These are phyloP conservation scores for Alfaro cultratus DNA, from an alignment of 2,797 vertebrate species.

Conservation along the genomic window DNA sequence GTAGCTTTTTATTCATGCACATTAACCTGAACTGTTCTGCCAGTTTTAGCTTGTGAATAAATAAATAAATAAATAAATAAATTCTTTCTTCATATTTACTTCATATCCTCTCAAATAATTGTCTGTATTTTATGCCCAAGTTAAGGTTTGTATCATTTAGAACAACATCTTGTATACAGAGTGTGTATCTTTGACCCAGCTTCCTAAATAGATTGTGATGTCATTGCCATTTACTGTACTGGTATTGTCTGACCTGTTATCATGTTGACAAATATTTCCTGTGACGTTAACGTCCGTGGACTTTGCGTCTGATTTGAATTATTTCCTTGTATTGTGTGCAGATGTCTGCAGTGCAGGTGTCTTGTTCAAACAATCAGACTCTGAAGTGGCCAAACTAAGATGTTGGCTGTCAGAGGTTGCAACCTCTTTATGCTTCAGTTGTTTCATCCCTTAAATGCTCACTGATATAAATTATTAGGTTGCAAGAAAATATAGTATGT, in stretches of 20 bases:
- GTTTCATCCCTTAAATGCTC: constrained; percentile 25
- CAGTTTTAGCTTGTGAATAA: neutral
- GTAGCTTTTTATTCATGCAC: neutral
- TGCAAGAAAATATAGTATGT: constrained; percentile 6
- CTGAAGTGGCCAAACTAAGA: neutral
- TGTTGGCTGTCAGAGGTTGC: constrained; percentile 41
- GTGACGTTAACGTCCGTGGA: constrained; percentile 11
- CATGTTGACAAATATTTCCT: constrained; percentile 46
- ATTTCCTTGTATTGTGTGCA: constrained; percentile 15
- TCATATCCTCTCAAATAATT: neutral
- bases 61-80: no score
- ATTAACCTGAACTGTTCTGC: neutral
- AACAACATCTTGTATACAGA: neutral
- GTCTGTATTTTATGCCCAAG: neutral
- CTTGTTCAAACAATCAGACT: constrained; percentile 36
- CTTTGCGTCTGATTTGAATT: constrained; percentile 23
- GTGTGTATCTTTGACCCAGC: neutral
- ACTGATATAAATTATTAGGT: neutral
- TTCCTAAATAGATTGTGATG: neutral
- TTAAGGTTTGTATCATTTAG: neutral
- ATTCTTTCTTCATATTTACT: neutral
- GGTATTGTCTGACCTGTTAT: constrained; percentile 21
- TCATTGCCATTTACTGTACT: neutral
- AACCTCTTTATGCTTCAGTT: constrained; percentile 37
- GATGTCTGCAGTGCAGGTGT: constrained; percentile 24